Percentiles rank a stretch among this genome's conserved stretches.
Conservation (phyloP, 2,888 invertebrate genomes). For the Phoronis australis region DNA sequence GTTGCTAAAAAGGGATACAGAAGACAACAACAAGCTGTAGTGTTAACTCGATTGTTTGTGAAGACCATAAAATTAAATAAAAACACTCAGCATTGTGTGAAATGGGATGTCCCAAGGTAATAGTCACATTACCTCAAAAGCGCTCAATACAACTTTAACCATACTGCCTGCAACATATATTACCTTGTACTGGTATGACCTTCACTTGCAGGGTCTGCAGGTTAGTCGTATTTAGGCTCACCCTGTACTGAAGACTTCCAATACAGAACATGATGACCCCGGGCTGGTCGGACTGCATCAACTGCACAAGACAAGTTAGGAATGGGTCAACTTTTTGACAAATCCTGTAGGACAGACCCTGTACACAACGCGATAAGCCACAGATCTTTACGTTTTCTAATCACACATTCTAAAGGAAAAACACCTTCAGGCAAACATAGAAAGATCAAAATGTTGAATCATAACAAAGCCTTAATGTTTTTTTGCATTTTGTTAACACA, state of each 20-base stretch:
- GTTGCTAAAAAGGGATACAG: too few species aligned
- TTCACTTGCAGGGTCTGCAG: conserved; percentile 86
- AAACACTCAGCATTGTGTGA: not conserved
- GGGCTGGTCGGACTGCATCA: conserved; percentile 72
- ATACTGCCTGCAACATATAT: not conserved
- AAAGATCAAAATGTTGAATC: too few species aligned
- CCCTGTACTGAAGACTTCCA: conserved; percentile 79
- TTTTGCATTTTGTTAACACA: too few species aligned
- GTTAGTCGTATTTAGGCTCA: conserved; percentile 79
- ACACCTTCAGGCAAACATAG: too few species aligned
- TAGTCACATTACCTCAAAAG: too few species aligned
- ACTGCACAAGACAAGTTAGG: conserved; percentile 67
- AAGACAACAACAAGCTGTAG: not conserved
- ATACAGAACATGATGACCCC: conserved; percentile 87
- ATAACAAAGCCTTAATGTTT: too few species aligned
- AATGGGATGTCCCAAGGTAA: too few species aligned
- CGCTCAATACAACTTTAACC: not conserved
- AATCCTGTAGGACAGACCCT: too few species aligned
- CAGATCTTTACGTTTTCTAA: too few species aligned
- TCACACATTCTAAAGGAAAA: too few species aligned
- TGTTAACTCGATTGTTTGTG: not conserved
- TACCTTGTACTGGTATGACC: conserved; percentile 65
- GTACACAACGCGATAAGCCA: too few species aligned
- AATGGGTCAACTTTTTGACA: too few species aligned
- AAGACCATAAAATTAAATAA: not conserved